Conservation (phyloP, 2,113 vertebrate species). For the Trematomus loennbergii region DNA sequence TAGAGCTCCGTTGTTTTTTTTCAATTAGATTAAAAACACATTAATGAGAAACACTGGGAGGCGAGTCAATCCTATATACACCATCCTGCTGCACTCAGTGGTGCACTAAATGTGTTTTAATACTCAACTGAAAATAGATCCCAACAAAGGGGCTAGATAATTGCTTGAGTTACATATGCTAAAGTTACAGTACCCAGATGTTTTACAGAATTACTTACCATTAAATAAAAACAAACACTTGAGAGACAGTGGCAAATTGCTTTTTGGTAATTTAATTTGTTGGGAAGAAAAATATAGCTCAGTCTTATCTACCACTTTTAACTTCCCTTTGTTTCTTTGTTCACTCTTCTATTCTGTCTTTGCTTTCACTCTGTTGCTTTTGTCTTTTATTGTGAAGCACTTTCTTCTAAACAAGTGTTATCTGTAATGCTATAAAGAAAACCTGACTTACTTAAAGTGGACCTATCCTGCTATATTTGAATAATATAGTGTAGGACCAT, state of each 20-base stretch:
- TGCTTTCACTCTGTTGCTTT: background rate
- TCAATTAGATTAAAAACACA: slow-evolving; percentile 8
- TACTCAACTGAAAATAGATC: background rate
- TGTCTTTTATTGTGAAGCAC: background rate
- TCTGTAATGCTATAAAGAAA: background rate
- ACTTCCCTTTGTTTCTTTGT: background rate
- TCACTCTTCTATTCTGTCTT: background rate
- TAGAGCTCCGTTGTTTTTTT: background rate
- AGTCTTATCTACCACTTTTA: background rate
- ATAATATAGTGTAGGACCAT: no score
- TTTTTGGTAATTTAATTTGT: background rate
- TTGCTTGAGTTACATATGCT: no score
- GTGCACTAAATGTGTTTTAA: background rate
- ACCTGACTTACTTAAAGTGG: background rate
- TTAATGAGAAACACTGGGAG: background rate
- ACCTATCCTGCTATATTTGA: no score
- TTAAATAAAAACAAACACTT: background rate
- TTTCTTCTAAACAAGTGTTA: background rate
- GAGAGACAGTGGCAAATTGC: background rate
- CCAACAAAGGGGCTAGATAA: background rate
- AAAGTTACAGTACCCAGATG: background rate
- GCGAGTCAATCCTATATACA: background rate
- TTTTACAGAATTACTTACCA: background rate
- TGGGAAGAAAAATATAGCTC: background rate
- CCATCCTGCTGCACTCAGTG: background rate